phyloP scores from a whole-genome alignment of 2,797 vertebrate species.

The Caiman crocodilus region DNA sequence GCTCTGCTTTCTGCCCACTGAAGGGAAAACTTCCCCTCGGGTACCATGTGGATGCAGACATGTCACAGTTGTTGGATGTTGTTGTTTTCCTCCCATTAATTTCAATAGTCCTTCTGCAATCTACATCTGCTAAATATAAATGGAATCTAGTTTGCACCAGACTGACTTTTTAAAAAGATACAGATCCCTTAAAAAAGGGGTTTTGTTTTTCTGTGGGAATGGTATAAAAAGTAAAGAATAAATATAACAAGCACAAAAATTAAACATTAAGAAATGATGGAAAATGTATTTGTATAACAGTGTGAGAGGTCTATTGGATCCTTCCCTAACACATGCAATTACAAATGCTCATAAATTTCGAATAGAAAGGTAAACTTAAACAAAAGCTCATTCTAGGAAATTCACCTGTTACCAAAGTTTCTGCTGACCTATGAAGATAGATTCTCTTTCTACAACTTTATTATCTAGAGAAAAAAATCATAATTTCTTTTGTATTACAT shows the following conservation, averaged over 20 bases:
- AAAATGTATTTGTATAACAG: no score
- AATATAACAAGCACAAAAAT: not conserved
- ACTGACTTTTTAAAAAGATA: not conserved
- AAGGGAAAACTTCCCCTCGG: not conserved
- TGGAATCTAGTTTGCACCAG: not conserved
- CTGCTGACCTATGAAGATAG: not conserved
- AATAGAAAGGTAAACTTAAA: not conserved
- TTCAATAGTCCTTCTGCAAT: not conserved
- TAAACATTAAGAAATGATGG: not conserved
- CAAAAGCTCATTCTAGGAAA: not conserved
- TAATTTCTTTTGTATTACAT: not conserved
- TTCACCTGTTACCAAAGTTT: rapidly evolving
- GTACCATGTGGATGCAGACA: not conserved
- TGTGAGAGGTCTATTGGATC: not conserved
- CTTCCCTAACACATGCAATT: not conserved
- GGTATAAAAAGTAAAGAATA: not conserved
- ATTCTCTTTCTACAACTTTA: not conserved
- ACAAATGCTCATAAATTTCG: not conserved
- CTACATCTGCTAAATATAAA: not conserved
- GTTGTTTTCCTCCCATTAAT: not conserved
- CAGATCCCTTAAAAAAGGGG: not conserved
- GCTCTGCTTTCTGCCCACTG: not conserved
- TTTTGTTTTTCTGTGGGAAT: not conserved
- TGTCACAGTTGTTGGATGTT: not conserved
- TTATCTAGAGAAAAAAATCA: not conserved